Evolutionary conservation across 2,113 vertebrate species (phyloP), one percentile per base, ranked within the genome.

Genomic region (Turdus rufiventris): DNA sequence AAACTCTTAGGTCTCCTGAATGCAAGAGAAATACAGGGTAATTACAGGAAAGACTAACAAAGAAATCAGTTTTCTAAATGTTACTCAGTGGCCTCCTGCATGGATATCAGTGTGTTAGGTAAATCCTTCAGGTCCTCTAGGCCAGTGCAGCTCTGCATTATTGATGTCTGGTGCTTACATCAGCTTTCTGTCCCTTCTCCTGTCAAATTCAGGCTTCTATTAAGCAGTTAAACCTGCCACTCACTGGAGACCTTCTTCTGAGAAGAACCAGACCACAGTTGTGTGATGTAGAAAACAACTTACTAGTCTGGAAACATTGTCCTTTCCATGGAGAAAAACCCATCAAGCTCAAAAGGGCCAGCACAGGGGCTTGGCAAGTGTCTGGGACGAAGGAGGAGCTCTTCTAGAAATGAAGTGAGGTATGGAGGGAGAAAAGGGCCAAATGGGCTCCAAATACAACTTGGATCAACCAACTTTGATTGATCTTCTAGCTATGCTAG

Each of bases 231-330:
- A 88, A 90, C 28, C 34, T 60, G 33, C 19, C n/a, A 25, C 42
- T 89, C 24, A 5, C 33, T 47, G 61, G 12, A 88, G 53, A 33
- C 21, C 29, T 53, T 21, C 51, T 58, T 38, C 9, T 81, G 17
- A 85, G 68, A 89, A 54, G 38, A 83, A 26, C 14, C 5, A 43
- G n/a, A 53, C 53, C 6, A 14, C 50, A 54, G 16, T 3, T 2
- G 1, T 18, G 31, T 70, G 51, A 14, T 53, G 38, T 23, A 38
- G 51, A 33, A 74, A 70, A 62, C 26, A 86, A 28, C 24, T 23
- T 16, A 10, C 9, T 36, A 14, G 7, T 48, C 47, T 1, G 3
- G 47, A 61, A 91, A 78, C 15, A 34, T 18, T 0, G 0, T 51
- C 29, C 24, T 91, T 66, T 54, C 51, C 18, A 12, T 1, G 3